phyloP scores from a whole-genome alignment of 2,888 invertebrate species.

The Quadroppia sp. region DNA sequence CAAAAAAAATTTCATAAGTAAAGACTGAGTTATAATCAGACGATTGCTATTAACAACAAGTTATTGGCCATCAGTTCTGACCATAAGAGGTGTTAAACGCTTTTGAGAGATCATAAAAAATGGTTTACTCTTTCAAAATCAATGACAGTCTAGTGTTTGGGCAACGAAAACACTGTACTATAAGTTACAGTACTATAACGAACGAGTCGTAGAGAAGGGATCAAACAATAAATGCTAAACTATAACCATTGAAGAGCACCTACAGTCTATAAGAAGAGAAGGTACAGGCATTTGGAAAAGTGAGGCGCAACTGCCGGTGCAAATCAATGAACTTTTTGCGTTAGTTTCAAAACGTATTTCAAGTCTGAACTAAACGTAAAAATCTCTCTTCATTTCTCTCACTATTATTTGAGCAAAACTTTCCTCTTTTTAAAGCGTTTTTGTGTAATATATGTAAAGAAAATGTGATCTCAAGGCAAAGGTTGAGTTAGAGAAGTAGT shows the following conservation, averaged over 20 bases:
- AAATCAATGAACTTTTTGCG: constrained; percentile 10
- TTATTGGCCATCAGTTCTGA: neutral
- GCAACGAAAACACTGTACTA: too few relatives aligned
- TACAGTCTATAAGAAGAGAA: neutral
- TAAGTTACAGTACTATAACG: too few relatives aligned
- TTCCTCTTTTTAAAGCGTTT: constrained; percentile 8
- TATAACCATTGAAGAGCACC: neutral
- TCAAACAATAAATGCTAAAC: neutral
- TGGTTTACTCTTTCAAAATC: neutral
- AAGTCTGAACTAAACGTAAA: neutral
- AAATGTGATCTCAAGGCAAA: constrained; percentile 31
- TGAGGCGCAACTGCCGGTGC: neutral
- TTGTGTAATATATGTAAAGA: neutral
- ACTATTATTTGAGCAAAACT: neutral
- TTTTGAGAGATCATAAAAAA: neutral
- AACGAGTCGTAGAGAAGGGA: neutral
- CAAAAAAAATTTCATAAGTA: neutral
- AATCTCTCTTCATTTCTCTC: neutral
- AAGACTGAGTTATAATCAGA: neutral
- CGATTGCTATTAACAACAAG: neutral
- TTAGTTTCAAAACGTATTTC: neutral
- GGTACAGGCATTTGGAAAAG: neutral
- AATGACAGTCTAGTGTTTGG: neutral
- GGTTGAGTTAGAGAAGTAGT: constrained; percentile 3
- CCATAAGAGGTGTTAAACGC: neutral